Evolutionary conservation across 1,140 invertebrate species (phyloP), one percentile per base, ranked within the genome.

Genomic region (Colletes latitarsis): DNA sequence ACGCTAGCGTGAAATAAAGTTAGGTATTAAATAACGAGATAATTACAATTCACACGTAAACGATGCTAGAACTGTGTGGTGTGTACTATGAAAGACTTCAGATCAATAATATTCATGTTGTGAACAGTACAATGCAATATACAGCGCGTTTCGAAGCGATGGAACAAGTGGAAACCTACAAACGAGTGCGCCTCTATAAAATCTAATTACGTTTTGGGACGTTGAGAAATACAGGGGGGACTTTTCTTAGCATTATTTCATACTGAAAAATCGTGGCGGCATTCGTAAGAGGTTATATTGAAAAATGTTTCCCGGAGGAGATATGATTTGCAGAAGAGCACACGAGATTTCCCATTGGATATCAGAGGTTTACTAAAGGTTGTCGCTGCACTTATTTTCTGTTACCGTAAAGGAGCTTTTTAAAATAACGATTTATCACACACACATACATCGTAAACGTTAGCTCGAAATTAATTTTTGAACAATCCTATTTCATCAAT

Each of bases 311-410:
- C 77, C 70, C 81, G 19, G 49, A 41, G 76, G 75, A 17, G 49
- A 49, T 49, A 49, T 12, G 62, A 64, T 15, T 74, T 57, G 55
- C 52, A 15, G 43, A 39, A 14, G 30, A 60, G 52, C 77, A 62
- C 53, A 43, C 72, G 14, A 75, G 78, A 80, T 80, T 75, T 80
- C 78, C 78, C 72, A 67, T 75, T 75, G 72, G 71, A 80, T 68
- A 68, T 60, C 72, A 39, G 17, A 67, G 71, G 43, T 75, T 75
- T 60, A 57, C 68, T 9, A 64, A 72, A 64, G 30, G 75, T 52
- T 52, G 68, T 46, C 68, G 60, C 14, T 8, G n/a, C 58, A 6
- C 69, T 72, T 63, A 41, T 64, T 72, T 46, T 30, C 49, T 9
- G 8, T 17, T 62, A 15, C 21, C 43, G 6, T 30, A n/a, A 14